Conservation (phyloP, 2,113 vertebrate genomes). For the Meles meles region DNA sequence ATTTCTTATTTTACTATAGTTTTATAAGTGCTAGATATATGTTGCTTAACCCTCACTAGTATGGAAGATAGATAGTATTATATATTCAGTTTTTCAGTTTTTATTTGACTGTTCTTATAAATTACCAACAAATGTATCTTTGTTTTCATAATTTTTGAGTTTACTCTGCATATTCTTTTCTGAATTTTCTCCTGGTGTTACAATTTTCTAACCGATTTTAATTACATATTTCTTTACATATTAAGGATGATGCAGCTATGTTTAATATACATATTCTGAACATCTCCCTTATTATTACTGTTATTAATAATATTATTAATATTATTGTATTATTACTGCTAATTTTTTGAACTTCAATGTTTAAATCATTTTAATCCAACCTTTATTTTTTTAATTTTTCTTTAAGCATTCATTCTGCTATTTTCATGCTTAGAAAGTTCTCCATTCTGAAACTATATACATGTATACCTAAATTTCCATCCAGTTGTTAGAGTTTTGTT, state of each 20-base stretch:
- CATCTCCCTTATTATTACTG: not conserved
- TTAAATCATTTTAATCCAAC: not conserved
- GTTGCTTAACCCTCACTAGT: not conserved
- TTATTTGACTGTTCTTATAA: slow-evolving; percentile 19
- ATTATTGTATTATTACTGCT: not conserved
- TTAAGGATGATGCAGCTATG: not conserved
- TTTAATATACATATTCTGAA: not conserved
- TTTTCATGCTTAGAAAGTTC: not conserved
- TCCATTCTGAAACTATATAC: not conserved
- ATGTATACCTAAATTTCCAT: not conserved
- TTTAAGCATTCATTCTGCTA: not conserved
- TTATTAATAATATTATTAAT: too few species aligned
- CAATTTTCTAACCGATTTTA: slow-evolving; percentile 3
- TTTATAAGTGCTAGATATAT: not conserved
- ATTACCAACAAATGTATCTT: not conserved
- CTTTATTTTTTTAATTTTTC: not conserved
- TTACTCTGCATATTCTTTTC: not conserved
- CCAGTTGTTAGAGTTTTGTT: not conserved
- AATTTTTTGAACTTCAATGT: not conserved
- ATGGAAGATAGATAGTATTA: not conserved
- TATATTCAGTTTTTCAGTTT: not conserved
- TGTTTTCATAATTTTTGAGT: not conserved
- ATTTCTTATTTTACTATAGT: not conserved
- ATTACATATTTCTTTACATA: not conserved
- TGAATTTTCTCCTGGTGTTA: not conserved